Percentiles rank a stretch among this genome's conserved stretches.
These are phyloP conservation scores for Poecilia latipinna DNA, from an alignment of 2,113 vertebrate genomes.

Conservation along the genomic window DNA sequence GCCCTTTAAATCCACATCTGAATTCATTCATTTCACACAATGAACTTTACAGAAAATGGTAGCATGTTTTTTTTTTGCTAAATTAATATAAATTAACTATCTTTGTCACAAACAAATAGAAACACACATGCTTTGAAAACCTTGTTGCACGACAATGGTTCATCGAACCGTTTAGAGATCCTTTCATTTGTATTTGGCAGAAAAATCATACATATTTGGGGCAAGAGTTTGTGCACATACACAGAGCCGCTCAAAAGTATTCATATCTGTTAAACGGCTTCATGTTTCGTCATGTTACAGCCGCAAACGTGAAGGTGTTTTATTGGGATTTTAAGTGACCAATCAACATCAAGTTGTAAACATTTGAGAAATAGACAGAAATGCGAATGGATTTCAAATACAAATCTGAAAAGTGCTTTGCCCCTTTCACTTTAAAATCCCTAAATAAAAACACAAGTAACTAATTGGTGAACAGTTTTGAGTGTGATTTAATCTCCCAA, in stretches of 20 bases:
- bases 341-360: background rate
- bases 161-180: constrained; percentile 1
- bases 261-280: background rate
- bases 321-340: background rate
- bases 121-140: background rate
- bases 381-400: background rate
- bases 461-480: background rate
- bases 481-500: no score
- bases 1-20: constrained; percentile 53
- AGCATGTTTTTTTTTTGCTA: constrained; percentile 17
- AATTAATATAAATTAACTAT: constrained; percentile 28
- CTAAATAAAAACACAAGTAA: background rate
- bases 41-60: constrained; percentile 15
- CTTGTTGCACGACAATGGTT: background rate
- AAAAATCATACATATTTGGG: background rate
- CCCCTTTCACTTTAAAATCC: background rate
- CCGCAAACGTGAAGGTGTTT: background rate
- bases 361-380: background rate
- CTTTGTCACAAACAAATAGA: constrained; percentile 3
- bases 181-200: constrained; percentile 1
- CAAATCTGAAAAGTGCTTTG: background rate
- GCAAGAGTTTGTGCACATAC: background rate
- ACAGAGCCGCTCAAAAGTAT: background rate
- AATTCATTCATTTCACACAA: constrained; percentile 11
- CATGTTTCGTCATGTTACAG: background rate